Conservation (phyloP, 1,140 invertebrate species). For the Zaprionus gabonicus region DNA sequence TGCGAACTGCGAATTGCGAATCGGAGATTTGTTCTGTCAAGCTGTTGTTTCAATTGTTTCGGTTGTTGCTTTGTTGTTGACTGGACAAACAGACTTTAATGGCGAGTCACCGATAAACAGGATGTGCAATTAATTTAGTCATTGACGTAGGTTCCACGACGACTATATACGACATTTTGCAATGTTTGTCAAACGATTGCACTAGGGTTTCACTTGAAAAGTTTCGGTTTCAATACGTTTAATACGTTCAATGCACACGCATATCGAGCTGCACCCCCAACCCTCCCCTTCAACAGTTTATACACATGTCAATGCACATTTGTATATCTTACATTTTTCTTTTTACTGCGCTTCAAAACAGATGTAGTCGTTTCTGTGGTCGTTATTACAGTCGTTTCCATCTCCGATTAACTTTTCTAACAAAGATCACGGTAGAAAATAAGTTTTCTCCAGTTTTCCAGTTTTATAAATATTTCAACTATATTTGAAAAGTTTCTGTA, state of each 20-base stretch:
- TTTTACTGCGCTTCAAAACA: conserved; percentile 57
- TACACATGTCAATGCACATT: not conserved
- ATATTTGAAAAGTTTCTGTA: not conserved
- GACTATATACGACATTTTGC: conserved; percentile 10
- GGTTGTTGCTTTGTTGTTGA: conserved; percentile 32
- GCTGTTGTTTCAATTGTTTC: conserved; percentile 14
- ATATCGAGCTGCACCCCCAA: not conserved
- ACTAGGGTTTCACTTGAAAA: conserved; percentile 4
- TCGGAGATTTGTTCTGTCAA: conserved; percentile 5
- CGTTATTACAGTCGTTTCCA: conserved; percentile 73
- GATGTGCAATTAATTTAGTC: conserved; percentile 59
- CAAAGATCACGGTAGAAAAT: conserved; percentile 20
- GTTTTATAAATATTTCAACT: not conserved
- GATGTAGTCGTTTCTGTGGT: conserved; percentile 62
- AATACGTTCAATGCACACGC: not conserved
- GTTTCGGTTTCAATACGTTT: conserved; percentile 15
- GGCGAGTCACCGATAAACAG: conserved; percentile 58
- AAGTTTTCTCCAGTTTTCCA: not conserved
- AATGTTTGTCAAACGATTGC: conserved; percentile 29
- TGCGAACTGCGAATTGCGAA: not conserved
- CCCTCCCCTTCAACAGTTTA: not conserved
- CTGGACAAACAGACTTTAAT: conserved; percentile 55
- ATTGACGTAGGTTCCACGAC: conserved; percentile 54
- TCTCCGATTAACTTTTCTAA: conserved; percentile 39
- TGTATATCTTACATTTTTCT: conserved; percentile 62